These are phyloP conservation scores for Heteronetta atricapilla DNA, from an alignment of 2,113 vertebrate genomes.

Conservation along the genomic window DNA sequence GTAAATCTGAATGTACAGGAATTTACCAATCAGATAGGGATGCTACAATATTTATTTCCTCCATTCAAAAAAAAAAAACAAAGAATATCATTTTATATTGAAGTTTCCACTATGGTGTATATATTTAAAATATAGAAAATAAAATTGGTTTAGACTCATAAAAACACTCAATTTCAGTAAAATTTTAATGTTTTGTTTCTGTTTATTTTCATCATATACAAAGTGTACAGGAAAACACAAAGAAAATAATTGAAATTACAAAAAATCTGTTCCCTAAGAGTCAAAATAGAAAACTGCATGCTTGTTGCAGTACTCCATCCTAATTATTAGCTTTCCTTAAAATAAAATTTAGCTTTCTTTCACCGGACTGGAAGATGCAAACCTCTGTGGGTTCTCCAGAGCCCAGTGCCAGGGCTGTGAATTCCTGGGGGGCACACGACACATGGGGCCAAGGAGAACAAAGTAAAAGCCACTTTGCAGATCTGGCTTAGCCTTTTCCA, in stretches of 20 bases:
- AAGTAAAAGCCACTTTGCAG: neutral
- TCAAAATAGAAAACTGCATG: neutral
- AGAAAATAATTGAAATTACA: neutral
- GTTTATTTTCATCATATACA: neutral
- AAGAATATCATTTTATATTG: neutral
- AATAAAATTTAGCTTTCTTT: neutral
- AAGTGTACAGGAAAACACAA: neutral
- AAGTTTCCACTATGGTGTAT: neutral
- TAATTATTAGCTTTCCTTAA: neutral
- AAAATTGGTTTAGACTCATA: neutral
- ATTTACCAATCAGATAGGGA: neutral
- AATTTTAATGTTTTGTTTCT: neutral
- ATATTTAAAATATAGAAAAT: neutral
- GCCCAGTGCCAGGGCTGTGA: neutral
- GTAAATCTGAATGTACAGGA: neutral
- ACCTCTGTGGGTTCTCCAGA: neutral
- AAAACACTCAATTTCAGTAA: neutral
- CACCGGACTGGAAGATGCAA: neutral
- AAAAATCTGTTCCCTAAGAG: neutral
- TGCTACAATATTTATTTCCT: neutral
- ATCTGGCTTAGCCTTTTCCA: neutral
- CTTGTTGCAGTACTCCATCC: neutral
- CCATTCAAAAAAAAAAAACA: neutral
- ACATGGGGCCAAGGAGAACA: too few species aligned
- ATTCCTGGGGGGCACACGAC: fast-evolving